phyloP scores from a whole-genome alignment of 2,888 invertebrate species.

The Xylophagus ater region DNA sequence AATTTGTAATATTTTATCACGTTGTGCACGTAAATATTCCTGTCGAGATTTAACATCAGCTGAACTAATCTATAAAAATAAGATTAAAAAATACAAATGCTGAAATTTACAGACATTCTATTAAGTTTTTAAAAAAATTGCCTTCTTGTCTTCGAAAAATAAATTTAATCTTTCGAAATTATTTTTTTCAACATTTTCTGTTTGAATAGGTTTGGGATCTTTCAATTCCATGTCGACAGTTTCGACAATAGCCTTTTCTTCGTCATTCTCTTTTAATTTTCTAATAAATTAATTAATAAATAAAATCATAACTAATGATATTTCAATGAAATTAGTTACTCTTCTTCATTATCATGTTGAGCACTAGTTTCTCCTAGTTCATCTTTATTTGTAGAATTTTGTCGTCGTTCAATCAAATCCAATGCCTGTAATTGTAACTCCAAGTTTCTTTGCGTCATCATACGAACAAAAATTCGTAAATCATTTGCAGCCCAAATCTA shows the following conservation, averaged over 20 bases:
- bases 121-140: conserved; percentile 12
- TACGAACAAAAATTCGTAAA: conserved; percentile 74
- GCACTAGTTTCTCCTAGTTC: conserved; percentile 28
- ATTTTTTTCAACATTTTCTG: conserved; percentile 21
- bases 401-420: conserved; percentile 70
- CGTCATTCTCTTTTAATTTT: conserved; percentile 9
- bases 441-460: conserved; percentile 89
- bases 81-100: conserved; percentile 1
- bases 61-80: conserved; percentile 38
- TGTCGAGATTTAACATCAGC: conserved; percentile 67
- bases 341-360: conserved; percentile 27
- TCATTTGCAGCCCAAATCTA: conserved; percentile 87
- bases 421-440: conserved; percentile 82
- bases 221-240: conserved; percentile 28
- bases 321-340: conserved; percentile 6
- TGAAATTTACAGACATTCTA: neutral
- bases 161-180: conserved; percentile 37
- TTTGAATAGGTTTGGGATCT: conserved; percentile 24
- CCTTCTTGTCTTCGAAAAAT: conserved; percentile 30
- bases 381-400: conserved; percentile 48
- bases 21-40: conserved; percentile 75
- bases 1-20: conserved; percentile 80
- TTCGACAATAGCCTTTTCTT: conserved; percentile 35
- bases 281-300: conserved; percentile 19
- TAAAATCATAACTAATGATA: neutral